Evolutionary conservation across 2,888 invertebrate genomes (phyloP).

Genomic region (Caenorhabditis uteleia): DNA sequence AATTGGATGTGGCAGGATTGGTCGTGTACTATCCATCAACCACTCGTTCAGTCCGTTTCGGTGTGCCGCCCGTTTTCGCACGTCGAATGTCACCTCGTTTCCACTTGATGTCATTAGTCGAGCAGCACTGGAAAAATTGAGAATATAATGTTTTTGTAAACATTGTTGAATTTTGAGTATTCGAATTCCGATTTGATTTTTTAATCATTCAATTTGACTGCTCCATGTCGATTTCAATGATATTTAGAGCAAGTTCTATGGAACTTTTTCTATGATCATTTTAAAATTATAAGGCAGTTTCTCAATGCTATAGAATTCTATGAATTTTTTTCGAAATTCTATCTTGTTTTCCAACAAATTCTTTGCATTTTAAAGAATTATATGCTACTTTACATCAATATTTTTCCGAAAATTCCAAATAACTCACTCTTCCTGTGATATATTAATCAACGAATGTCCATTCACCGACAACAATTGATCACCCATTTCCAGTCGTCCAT

Average conservation of each 20-base stretch:
- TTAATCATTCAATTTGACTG: too few species aligned
- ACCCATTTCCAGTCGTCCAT: conserved; percentile 92
- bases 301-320: not conserved
- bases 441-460: conserved; percentile 87
- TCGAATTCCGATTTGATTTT: not conserved
- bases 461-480: conserved; percentile 96
- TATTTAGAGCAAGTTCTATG: not conserved
- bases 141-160: not conserved
- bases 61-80: conserved; percentile 96
- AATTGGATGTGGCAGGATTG: conserved; percentile 10
- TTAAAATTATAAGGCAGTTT: not conserved
- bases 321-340: not conserved
- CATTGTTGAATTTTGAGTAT: not conserved
- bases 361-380: not conserved
- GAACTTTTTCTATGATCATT: too few species aligned
- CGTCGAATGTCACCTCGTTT: conserved; percentile 89
- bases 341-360: conserved; percentile 1
- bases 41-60: conserved; percentile 93
- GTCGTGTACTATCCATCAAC: conserved; percentile 83
- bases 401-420: conserved; percentile 8
- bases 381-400: too few species aligned
- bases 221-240: not conserved
- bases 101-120: conserved; percentile 93
- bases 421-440: conserved; percentile 78
- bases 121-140: conserved; percentile 79